Conservation (phyloP, 1,140 invertebrate species). For the Metopolophium dirhodum region DNA sequence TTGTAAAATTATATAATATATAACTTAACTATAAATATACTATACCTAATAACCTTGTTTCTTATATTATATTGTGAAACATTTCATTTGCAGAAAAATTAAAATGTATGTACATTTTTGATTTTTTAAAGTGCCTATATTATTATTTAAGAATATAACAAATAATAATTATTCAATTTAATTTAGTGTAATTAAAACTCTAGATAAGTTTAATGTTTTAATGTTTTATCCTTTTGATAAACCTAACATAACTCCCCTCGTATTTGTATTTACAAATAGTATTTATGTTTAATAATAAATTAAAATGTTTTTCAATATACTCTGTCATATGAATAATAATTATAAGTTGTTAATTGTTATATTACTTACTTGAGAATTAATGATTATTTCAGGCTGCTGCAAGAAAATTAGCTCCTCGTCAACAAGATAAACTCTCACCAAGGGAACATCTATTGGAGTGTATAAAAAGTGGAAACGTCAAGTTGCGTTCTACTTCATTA, state of each 20-base stretch:
- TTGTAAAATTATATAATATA: neutral
- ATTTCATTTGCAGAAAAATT: neutral
- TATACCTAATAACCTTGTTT: neutral
- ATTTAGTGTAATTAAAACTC: neutral
- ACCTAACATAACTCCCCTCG: neutral
- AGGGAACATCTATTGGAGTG: constrained; percentile 87
- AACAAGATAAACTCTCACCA: constrained; percentile 74
- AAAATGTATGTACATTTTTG: neutral
- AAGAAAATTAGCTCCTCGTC: constrained; percentile 76
- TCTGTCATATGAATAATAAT: constrained; percentile 11
- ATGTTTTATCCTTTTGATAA: neutral
- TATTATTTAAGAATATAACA: neutral
- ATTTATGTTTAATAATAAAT: neutral
- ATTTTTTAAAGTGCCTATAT: neutral
- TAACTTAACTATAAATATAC: neutral
- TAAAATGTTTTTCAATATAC: neutral
- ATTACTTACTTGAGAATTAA: neutral
- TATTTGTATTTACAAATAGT: neutral
- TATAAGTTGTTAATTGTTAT: neutral
- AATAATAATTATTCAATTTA: neutral
- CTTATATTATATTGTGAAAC: neutral
- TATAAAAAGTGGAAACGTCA: constrained; percentile 78
- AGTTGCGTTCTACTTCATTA: constrained; percentile 68
- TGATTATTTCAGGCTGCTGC: constrained; percentile 76
- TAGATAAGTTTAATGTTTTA: neutral